Conservation (phyloP, 2,113 vertebrate genomes). For the Capreolus pygargus region DNA sequence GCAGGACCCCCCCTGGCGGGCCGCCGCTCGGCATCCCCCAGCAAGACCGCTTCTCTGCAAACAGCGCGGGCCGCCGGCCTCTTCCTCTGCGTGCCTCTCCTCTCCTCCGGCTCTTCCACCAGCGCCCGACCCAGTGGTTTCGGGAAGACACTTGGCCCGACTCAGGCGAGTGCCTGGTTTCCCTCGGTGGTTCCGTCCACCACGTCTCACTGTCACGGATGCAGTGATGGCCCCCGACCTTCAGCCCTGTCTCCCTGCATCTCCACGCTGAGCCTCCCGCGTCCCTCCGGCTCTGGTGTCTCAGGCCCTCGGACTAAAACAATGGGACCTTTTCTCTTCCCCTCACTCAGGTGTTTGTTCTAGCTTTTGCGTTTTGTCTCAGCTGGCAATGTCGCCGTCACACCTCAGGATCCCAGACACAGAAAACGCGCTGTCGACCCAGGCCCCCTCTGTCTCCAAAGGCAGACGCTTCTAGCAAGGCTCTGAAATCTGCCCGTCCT, state of each 20-base stretch:
- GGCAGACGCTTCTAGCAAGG: not conserved
- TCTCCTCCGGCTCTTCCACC: not conserved
- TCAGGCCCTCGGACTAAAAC: not conserved
- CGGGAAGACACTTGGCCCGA: not conserved
- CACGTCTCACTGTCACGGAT: not conserved
- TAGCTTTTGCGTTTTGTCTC: not conserved
- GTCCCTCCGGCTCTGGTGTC: not conserved
- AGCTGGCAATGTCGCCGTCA: not conserved
- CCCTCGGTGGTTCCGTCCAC: not conserved
- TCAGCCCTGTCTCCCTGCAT: not conserved
- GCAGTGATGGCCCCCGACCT: accelerated
- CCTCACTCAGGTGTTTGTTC: not conserved
- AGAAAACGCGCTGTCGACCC: not conserved
- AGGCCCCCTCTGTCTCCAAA: not conserved
- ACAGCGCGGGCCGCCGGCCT: not conserved
- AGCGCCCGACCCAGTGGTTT: not conserved
- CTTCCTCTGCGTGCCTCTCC: not conserved
- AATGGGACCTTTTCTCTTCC: not conserved
- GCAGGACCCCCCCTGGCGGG: accelerated
- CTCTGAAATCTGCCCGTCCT: not conserved
- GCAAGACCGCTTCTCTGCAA: not conserved
- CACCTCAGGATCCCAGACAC: not conserved
- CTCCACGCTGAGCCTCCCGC: no score
- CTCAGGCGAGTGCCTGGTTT: not conserved
- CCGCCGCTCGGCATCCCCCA: accelerated